phyloP scores from a whole-genome alignment of 2,888 invertebrate genomes.

The Parnassius mnemosyne region DNA sequence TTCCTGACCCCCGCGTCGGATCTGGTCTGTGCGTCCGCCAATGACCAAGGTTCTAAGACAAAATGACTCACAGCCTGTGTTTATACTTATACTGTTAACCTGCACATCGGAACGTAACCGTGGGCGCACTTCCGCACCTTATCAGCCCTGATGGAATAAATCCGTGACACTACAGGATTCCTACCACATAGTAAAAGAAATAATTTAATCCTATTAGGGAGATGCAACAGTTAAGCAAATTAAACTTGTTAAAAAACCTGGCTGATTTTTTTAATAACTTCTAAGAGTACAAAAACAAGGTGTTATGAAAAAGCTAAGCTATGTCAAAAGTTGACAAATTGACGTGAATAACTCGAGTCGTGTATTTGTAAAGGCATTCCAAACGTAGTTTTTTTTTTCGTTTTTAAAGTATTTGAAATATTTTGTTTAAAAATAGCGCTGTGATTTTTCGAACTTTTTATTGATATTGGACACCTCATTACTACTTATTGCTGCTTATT shows the following conservation, averaged over 20 bases:
- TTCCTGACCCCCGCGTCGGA: too few species aligned
- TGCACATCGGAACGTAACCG: too few species aligned
- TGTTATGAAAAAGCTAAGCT: conserved; percentile 12
- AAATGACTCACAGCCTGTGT: too few species aligned
- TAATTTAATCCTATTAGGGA: too few species aligned
- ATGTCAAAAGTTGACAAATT: conserved; percentile 38
- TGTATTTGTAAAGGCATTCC: conserved; percentile 33
- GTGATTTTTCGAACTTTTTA: conserved; percentile 35
- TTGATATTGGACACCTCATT: conserved; percentile 47
- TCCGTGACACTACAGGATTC: too few species aligned
- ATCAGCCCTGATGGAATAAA: too few species aligned
- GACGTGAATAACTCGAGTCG: conserved; percentile 33
- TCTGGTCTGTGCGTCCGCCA: too few species aligned
- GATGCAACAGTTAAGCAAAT: too few species aligned
- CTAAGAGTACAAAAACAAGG: not conserved
- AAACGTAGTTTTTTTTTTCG: conserved; percentile 13
- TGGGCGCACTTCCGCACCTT: too few species aligned
- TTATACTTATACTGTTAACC: too few species aligned
- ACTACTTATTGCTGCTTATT: conserved; percentile 37
- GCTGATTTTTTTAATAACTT: not conserved
- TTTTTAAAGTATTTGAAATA: conserved; percentile 13
- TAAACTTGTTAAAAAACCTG: not conserved
- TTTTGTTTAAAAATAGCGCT: conserved; percentile 21
- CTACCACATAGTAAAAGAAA: too few species aligned
- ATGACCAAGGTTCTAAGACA: too few species aligned